Conservation (phyloP, 2,797 vertebrate species). For the Lateolabrax maculatus region DNA sequence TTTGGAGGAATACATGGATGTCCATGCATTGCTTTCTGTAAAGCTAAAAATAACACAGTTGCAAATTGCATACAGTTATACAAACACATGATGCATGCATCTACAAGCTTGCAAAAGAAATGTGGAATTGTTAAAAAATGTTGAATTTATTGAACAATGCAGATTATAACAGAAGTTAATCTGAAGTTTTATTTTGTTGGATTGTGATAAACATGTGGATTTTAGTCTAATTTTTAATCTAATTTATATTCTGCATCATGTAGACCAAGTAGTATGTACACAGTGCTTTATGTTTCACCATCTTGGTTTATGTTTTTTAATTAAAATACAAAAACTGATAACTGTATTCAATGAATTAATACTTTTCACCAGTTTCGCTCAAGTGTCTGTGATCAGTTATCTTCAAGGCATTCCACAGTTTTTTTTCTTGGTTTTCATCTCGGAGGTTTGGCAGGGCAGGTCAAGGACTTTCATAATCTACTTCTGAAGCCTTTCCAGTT, state of each 20-base stretch:
- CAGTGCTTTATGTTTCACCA: conserved; percentile 2
- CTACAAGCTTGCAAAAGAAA: conserved; percentile 46
- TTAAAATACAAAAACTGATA: conserved; percentile 20
- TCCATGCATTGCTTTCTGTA: conserved; percentile 46
- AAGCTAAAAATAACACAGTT: conserved; percentile 47
- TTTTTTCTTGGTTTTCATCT: conserved; percentile 36
- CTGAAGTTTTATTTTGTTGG: background rate
- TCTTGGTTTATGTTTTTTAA: conserved; percentile 17
- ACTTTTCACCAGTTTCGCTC: conserved; percentile 13
- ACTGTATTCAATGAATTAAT: conserved; percentile 14
- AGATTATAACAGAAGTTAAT: conserved; percentile 4
- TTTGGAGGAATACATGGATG: conserved; percentile 24
- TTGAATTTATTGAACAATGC: conserved; percentile 48
- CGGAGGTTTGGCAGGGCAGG: conserved; percentile 40
- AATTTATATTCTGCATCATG: conserved; percentile 1
- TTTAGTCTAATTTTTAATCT: background rate
- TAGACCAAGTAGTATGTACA: conserved; percentile 19
- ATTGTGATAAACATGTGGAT: conserved; percentile 15
- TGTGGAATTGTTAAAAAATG: conserved; percentile 35
- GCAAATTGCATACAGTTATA: conserved; percentile 31
- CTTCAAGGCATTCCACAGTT: conserved; percentile 65
- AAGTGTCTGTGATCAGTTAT: conserved; percentile 36
- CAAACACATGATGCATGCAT: conserved; percentile 68
- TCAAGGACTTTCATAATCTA: conserved; percentile 47
- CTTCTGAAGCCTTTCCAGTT: conserved; percentile 54